phyloP scores from a whole-genome alignment of 1,140 invertebrate species.

The Maconellicoccus hirsutus region DNA sequence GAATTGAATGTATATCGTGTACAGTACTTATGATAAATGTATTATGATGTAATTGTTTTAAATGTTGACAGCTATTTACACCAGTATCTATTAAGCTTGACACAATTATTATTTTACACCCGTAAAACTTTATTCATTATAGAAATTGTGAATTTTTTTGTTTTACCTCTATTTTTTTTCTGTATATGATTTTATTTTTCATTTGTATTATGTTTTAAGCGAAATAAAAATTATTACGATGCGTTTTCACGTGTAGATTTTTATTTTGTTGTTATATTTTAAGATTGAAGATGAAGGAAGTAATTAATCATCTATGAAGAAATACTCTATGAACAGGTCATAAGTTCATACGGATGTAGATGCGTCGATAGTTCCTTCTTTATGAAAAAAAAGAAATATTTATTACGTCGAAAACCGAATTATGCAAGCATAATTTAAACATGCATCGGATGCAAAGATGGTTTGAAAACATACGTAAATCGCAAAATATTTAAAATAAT shows the following conservation, averaged over 20 bases:
- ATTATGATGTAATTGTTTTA: slow-evolving; percentile 5
- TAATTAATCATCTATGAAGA: too few species aligned
- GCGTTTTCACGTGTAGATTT: neutral
- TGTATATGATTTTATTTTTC: neutral
- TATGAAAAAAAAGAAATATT: too few species aligned
- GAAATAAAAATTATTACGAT: neutral
- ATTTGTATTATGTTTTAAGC: neutral
- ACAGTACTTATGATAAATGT: neutral
- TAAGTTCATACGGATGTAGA: too few species aligned
- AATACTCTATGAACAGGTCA: too few species aligned
- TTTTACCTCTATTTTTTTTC: neutral
- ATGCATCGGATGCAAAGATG: too few species aligned
- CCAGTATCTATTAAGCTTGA: slow-evolving; percentile 12
- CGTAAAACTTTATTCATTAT: neutral
- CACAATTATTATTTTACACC: slow-evolving; percentile 11
- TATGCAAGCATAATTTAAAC: too few species aligned
- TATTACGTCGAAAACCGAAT: too few species aligned
- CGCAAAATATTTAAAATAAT: too few species aligned
- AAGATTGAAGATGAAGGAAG: too few species aligned
- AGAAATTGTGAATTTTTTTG: neutral
- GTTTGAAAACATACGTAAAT: too few species aligned
- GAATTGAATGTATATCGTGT: slow-evolving; percentile 1
- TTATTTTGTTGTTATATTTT: too few species aligned
- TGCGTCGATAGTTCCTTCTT: too few species aligned
- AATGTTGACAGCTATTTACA: slow-evolving; percentile 19